A percentile compares a stretch with the other conserved stretches of the same genome.
Conservation (phyloP, 2,797 vertebrate genomes). For the Gambusia yucatana region DNA sequence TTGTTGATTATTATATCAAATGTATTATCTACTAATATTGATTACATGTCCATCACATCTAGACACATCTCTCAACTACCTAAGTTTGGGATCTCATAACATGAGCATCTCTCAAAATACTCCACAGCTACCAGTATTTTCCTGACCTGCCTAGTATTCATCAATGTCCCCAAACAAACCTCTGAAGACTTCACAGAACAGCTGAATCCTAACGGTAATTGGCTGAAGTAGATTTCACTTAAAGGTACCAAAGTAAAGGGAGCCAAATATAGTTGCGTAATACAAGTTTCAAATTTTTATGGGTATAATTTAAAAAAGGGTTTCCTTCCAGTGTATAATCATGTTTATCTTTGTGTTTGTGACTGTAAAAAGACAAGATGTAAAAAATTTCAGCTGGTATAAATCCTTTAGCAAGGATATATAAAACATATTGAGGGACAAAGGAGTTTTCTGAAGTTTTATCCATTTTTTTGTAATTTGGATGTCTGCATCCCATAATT, state of each 20-base stretch:
- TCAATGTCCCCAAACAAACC: background rate
- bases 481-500: slow-evolving; percentile 41
- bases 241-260: background rate
- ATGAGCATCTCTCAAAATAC: background rate
- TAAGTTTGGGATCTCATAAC: background rate
- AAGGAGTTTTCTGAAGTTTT: background rate
- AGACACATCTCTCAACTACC: no score
- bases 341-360: background rate
- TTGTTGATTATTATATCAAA: no score
- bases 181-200: background rate
- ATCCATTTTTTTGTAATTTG: slow-evolving; percentile 11
- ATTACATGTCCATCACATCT: no score
- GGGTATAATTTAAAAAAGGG: no score
- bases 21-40: no score
- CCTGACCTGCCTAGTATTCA: background rate
- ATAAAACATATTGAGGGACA: background rate
- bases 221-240: background rate
- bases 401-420: background rate
- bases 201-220: background rate
- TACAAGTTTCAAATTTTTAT: background rate
- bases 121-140: background rate
- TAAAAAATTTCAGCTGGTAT: background rate
- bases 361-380: background rate
- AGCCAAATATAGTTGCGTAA: background rate
- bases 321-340: background rate